phyloP scores from a whole-genome alignment of 2,113 vertebrate genomes.

The Callopanchax toddi region DNA sequence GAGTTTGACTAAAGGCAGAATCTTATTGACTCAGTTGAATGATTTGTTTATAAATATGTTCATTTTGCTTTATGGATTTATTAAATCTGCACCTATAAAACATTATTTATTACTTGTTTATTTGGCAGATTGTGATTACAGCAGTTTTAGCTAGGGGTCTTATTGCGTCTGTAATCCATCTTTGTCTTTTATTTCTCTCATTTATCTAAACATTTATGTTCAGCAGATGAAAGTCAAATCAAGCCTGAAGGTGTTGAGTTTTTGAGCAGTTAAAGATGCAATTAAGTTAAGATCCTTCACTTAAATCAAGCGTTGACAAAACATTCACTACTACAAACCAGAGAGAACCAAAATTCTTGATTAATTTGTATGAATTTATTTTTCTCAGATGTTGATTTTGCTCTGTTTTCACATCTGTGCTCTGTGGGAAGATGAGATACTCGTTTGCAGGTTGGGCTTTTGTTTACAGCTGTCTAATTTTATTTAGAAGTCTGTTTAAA shows the following conservation, averaged over 20 bases:
- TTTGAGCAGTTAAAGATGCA: constrained; percentile 19
- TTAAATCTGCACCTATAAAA: neutral
- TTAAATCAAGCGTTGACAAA: neutral
- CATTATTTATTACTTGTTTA: neutral
- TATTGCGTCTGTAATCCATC: constrained; percentile 14
- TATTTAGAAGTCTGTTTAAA: constrained; percentile 12
- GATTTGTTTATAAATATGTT: constrained; percentile 14
- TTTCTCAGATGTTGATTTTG: neutral
- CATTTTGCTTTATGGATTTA: neutral
- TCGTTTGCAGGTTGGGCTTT: constrained; percentile 11
- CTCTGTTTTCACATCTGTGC: constrained; percentile 3
- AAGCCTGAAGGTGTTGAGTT: constrained; percentile 2
- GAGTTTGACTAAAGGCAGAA: constrained; percentile 1
- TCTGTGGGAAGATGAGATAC: neutral
- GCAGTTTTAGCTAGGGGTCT: constrained; percentile 13
- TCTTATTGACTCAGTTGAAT: constrained; percentile 1
- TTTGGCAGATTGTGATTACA: constrained; percentile 31
- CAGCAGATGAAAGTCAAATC: constrained; percentile 33
- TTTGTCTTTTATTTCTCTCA: neutral
- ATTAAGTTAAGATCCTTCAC: constrained; percentile 10
- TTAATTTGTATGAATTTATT: neutral
- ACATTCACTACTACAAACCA: neutral
- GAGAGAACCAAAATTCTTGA: neutral
- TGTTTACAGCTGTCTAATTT: too few species aligned
- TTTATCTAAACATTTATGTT: constrained; percentile 35